These are phyloP conservation scores for Pseudomyrmex sp. DNA, from an alignment of 1,140 invertebrate genomes.

Conservation along the genomic window DNA sequence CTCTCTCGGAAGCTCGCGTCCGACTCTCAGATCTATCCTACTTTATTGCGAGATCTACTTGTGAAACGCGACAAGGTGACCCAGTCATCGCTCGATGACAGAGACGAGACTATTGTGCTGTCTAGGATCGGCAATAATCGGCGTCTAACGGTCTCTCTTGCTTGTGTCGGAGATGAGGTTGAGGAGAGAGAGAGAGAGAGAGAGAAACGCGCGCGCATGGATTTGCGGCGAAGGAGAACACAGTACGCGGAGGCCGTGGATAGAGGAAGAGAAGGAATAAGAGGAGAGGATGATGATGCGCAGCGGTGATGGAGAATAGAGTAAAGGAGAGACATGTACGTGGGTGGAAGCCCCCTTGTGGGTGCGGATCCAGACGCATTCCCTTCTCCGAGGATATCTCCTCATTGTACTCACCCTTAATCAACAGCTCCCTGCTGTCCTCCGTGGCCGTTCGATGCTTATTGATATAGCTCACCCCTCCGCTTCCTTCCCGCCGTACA, in stretches of 20 bases:
- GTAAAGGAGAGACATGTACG: neutral
- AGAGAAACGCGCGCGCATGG: neutral
- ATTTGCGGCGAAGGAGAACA: neutral
- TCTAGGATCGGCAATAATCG: conserved; percentile 70
- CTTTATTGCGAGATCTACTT: conserved; percentile 64
- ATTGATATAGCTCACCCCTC: conserved; percentile 77
- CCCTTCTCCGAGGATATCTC: conserved; percentile 74
- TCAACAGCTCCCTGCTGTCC: conserved; percentile 80
- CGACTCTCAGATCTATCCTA: conserved; percentile 15
- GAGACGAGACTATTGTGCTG: conserved; percentile 66
- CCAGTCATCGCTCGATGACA: conserved; percentile 70
- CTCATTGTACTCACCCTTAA: conserved; percentile 77
- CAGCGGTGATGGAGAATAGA: too few relatives aligned
- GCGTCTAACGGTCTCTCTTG: conserved; percentile 70
- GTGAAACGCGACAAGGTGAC: conserved; percentile 71
- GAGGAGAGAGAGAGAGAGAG: conserved; percentile 62
- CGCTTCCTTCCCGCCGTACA: conserved; percentile 5
- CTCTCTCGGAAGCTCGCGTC: neutral
- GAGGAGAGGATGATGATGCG: conserved; percentile 10
- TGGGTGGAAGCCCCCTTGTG: conserved; percentile 58
- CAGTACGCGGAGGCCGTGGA: neutral
- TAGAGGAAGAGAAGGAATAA: conserved; percentile 16
- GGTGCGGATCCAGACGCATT: conserved; percentile 71
- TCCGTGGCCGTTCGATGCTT: conserved; percentile 78
- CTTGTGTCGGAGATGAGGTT: conserved; percentile 67